Percentiles rank a stretch among this genome's conserved stretches.
Evolutionary conservation across 2,797 vertebrate genomes (phyloP).

Genomic region (Limnodromus scolopaceus): DNA sequence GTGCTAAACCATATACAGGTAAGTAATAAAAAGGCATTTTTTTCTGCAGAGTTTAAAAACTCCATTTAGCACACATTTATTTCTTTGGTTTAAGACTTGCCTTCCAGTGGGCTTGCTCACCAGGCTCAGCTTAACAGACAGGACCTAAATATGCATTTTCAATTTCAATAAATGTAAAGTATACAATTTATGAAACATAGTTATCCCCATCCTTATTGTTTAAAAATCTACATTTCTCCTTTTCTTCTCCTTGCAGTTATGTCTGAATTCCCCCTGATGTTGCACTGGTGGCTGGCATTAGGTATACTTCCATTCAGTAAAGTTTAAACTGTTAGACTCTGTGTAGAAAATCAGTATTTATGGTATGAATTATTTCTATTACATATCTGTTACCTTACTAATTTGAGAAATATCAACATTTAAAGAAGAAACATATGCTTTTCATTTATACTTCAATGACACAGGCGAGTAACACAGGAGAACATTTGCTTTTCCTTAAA

Average conservation of each 20-base stretch:
- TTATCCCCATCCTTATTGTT: background rate
- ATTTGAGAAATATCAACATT: background rate
- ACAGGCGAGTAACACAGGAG: background rate
- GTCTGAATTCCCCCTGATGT: slow-evolving; percentile 85
- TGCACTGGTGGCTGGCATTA: slow-evolving; percentile 91
- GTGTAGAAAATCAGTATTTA: background rate
- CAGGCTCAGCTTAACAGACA: background rate
- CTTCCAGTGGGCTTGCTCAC: background rate
- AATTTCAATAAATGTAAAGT: background rate
- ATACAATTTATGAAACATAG: background rate
- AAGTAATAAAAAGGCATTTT: background rate
- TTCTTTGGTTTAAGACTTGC: background rate
- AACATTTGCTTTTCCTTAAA: background rate
- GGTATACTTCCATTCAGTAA: slow-evolving; percentile 74
- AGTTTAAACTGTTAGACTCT: background rate
- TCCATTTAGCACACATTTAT: rapidly evolving
- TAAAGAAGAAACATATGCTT: background rate
- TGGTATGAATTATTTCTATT: background rate
- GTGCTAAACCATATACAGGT: background rate
- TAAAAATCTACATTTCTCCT: background rate
- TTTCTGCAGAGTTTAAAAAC: background rate
- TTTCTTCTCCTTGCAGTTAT: slow-evolving; percentile 81
- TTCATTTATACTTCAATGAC: background rate
- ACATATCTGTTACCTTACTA: background rate
- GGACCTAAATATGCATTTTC: background rate